phyloP scores from a whole-genome alignment of 2,888 invertebrate species.

The Neoascia interrupta region DNA sequence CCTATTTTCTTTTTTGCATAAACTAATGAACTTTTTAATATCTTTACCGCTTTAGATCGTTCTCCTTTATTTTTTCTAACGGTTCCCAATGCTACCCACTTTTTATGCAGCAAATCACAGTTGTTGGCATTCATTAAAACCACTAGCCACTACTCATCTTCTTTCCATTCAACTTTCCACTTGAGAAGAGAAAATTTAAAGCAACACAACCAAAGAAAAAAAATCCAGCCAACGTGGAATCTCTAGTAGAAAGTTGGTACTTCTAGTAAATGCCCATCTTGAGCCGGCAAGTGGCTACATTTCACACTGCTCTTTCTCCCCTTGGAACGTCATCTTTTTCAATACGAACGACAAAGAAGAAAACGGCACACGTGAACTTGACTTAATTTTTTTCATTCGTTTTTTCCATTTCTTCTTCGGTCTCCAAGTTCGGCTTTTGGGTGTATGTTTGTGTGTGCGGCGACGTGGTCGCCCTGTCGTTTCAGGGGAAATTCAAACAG shows the following conservation, averaged over 20 bases:
- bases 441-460: constrained; percentile 13
- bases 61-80: not conserved
- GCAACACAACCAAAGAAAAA: not conserved
- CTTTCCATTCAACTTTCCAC: constrained; percentile 58
- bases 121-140: constrained; percentile 47
- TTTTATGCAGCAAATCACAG: constrained; percentile 40
- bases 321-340: not conserved
- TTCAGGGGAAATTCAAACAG: constrained; percentile 56
- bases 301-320: not conserved
- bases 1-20: constrained; percentile 19
- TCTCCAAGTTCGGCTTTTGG: constrained; percentile 61
- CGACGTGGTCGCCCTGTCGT: constrained; percentile 36
- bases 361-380: constrained; percentile 67
- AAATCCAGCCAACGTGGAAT: constrained; percentile 12
- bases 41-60: constrained; percentile 21
- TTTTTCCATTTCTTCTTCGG: constrained; percentile 9
- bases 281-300: constrained; percentile 45
- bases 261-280: constrained; percentile 59
- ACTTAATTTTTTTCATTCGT: constrained; percentile 52
- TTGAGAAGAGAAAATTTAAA: constrained; percentile 56
- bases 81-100: constrained; percentile 36
- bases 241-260: constrained; percentile 53
- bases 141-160: too few species aligned
- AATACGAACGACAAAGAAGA: constrained; percentile 22
- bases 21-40: not conserved